phyloP scores from a whole-genome alignment of 2,113 vertebrate genomes.

The Maccullochella peelii region DNA sequence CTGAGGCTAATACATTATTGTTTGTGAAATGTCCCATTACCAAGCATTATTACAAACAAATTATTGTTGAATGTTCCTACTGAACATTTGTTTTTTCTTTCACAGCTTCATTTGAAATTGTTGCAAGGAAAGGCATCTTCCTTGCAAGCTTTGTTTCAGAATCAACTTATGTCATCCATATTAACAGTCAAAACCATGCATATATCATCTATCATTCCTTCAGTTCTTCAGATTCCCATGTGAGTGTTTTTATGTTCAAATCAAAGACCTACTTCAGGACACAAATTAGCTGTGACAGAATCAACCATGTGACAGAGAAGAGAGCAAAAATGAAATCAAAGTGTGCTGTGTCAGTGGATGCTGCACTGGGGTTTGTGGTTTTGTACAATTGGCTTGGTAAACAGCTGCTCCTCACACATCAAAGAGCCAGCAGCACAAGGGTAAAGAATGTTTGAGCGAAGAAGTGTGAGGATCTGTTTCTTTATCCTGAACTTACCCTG shows the following conservation, averaged over 20 bases:
- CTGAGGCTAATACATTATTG: neutral
- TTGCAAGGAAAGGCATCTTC: neutral
- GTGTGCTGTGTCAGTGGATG: constrained; percentile 58
- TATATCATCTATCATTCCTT: constrained; percentile 40
- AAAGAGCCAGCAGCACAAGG: constrained; percentile 54
- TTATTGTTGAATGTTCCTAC: neutral
- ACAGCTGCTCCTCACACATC: constrained; percentile 72
- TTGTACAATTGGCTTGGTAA: constrained; percentile 66
- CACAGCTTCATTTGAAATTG: neutral
- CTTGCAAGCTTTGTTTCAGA: neutral
- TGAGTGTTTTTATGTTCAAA: constrained; percentile 33
- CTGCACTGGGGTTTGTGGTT: constrained; percentile 56
- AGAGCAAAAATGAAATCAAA: constrained; percentile 67
- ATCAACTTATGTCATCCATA: constrained; percentile 4
- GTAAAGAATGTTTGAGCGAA: constrained; percentile 43
- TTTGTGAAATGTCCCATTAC: neutral
- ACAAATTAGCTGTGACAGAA: constrained; percentile 59
- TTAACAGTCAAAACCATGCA: constrained; percentile 26
- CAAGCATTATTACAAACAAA: too few species aligned
- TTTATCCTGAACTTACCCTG: constrained; percentile 35
- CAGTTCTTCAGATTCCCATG: constrained; percentile 33
- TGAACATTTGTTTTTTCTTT: neutral
- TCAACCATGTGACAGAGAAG: constrained; percentile 54
- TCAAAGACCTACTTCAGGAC: constrained; percentile 60
- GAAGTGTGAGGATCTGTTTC: constrained; percentile 30